Conservation (phyloP, 2,888 invertebrate genomes). For the Vanessa cardui region DNA sequence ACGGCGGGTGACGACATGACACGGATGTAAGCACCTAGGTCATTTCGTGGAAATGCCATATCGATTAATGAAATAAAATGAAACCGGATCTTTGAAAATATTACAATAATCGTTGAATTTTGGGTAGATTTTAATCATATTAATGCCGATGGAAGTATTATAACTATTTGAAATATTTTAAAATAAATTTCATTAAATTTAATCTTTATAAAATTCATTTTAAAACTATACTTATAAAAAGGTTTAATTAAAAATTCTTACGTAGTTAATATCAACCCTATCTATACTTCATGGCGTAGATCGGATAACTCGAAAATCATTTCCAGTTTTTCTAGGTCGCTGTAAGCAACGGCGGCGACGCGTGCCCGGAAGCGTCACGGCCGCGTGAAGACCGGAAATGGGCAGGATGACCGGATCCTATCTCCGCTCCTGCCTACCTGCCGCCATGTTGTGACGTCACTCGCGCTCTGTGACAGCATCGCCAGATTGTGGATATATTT, state of each 20-base stretch:
- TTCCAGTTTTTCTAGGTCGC: constrained; percentile 61
- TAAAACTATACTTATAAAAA: not conserved
- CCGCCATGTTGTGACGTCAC: constrained; percentile 78
- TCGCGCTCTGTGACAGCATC: constrained; percentile 43
- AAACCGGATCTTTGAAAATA: not conserved
- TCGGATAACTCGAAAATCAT: constrained; percentile 25
- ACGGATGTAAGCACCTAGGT: constrained; percentile 47
- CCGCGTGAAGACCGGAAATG: constrained; percentile 84
- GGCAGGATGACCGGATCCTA: constrained; percentile 83
- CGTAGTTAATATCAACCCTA: not conserved
- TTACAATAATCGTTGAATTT: too few relatives aligned
- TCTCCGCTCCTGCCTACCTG: constrained; percentile 80
- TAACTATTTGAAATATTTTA: too few relatives aligned
- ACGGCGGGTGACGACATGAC: constrained; percentile 61
- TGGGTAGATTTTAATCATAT: too few relatives aligned
- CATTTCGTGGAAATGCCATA: constrained; percentile 52
- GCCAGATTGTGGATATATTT: constrained; percentile 46
- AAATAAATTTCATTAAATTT: too few relatives aligned
- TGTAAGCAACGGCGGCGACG: constrained; percentile 70
- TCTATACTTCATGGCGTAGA: not conserved
- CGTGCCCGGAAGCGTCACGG: constrained; percentile 82
- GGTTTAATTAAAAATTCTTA: not conserved
- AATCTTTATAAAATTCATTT: not conserved
- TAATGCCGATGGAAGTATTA: too few relatives aligned
- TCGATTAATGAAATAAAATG: not conserved